phyloP scores from a whole-genome alignment of 2,113 vertebrate genomes.

The Pleuronectes platessa region DNA sequence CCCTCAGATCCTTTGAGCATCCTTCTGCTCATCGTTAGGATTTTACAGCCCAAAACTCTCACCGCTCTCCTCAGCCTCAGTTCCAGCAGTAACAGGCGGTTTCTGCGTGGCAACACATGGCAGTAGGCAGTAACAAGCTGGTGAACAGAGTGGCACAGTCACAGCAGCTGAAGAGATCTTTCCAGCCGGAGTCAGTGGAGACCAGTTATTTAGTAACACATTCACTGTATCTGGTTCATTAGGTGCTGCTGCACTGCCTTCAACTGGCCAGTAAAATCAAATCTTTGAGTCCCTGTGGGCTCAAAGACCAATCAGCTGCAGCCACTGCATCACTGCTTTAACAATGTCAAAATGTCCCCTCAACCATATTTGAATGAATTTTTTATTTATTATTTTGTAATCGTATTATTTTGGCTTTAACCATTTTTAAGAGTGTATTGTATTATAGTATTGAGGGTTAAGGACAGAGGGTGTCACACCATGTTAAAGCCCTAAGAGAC shows the following conservation, averaged over 20 bases:
- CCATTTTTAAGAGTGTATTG: too few species aligned
- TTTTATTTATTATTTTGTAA: too few species aligned
- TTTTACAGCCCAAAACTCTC: not conserved
- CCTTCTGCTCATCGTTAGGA: conserved; percentile 7
- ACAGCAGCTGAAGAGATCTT: not conserved
- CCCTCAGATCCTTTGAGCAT: not conserved
- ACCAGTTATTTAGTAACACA: not conserved
- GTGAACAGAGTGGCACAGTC: not conserved
- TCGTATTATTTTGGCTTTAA: too few species aligned
- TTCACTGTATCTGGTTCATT: not conserved
- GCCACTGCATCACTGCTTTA: not conserved
- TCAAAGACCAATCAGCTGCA: not conserved
- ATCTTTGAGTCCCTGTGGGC: not conserved
- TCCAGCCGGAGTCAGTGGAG: not conserved
- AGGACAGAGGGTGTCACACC: too few species aligned
- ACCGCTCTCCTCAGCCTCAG: not conserved
- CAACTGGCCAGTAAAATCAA: not conserved
- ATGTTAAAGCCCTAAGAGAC: too few species aligned
- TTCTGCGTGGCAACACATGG: not conserved
- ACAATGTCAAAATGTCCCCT: not conserved
- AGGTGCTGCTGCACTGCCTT: not conserved
- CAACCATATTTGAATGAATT: too few species aligned
- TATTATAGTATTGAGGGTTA: too few species aligned
- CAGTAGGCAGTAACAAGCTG: conserved; percentile 6
- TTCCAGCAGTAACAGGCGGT: conserved; percentile 9